phyloP scores from a whole-genome alignment of 2,888 invertebrate genomes.

The Nymphalis urticae region DNA sequence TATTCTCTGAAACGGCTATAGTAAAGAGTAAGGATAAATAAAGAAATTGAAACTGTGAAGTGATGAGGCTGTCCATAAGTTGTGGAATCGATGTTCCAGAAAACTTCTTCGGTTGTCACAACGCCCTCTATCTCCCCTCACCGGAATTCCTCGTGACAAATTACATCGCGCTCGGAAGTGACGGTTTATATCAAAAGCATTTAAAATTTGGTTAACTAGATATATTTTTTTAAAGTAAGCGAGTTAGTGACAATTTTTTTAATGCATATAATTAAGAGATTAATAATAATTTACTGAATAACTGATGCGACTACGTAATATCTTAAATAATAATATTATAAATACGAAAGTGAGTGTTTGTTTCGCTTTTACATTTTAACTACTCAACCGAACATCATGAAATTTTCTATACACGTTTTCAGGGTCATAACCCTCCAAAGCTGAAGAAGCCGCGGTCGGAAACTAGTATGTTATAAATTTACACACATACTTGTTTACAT shows the following conservation, averaged over 20 bases:
- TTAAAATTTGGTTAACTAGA: constrained; percentile 40
- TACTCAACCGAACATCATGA: no score
- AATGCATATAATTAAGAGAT: no score
- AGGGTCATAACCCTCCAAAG: no score
- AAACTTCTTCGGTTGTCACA: constrained; percentile 65
- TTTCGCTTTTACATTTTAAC: no score
- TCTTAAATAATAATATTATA: no score
- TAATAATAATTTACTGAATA: background rate
- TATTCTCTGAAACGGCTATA: no score
- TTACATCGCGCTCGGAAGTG: constrained; percentile 50
- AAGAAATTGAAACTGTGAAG: background rate
- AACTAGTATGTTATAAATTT: no score
- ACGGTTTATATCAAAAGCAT: constrained; percentile 47
- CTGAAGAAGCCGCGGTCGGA: no score
- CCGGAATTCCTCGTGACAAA: constrained; percentile 64
- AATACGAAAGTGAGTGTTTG: no score
- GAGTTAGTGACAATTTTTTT: background rate
- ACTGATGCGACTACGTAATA: no score
- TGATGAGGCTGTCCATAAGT: constrained; percentile 29
- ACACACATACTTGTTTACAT: no score
- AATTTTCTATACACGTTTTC: no score
- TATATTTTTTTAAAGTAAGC: constrained; percentile 19
- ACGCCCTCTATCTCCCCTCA: constrained; percentile 55
- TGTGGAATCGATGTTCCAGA: constrained; percentile 45
- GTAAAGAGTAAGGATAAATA: background rate